A percentile compares a stretch with the other conserved stretches of the same genome.
Conservation (phyloP, 2,888 invertebrate genomes). For the Dynastes hyllus region DNA sequence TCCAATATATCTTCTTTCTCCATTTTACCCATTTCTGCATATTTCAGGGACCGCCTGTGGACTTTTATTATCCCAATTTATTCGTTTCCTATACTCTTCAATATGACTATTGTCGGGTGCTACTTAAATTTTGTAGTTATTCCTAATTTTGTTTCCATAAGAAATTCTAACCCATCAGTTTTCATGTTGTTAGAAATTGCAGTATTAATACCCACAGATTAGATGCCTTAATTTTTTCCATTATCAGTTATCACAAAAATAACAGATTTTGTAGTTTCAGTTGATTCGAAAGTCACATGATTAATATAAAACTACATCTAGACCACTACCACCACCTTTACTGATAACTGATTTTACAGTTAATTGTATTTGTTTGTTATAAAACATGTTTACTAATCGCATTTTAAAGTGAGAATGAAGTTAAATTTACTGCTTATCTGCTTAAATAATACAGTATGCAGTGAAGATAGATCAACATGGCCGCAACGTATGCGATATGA, state of each 20-base stretch:
- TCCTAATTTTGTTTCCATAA: constrained; percentile 10
- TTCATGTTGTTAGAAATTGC: background rate
- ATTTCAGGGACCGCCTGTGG: too few relatives aligned
- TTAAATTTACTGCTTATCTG: background rate
- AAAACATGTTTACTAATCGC: background rate
- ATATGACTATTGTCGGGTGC: background rate
- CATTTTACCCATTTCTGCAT: background rate
- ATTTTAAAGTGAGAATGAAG: background rate
- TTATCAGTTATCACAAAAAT: background rate
- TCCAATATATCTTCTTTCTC: background rate
- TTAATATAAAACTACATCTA: background rate
- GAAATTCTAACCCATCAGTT: background rate
- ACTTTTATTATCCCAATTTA: too few relatives aligned
- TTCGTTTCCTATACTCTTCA: too few relatives aligned
- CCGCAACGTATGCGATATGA: background rate
- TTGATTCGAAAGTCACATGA: constrained; percentile 27
- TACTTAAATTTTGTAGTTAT: constrained; percentile 36
- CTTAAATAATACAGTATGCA: background rate
- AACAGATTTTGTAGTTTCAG: constrained; percentile 21
- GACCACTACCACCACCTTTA: background rate
- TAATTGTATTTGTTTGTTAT: background rate
- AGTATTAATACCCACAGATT: background rate
- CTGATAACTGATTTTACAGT: too few relatives aligned
- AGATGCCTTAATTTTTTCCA: background rate
- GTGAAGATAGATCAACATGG: background rate